A percentile compares a stretch with the other conserved stretches of the same genome.
Evolutionary conservation across 1,140 invertebrate genomes (phyloP).

Genomic region (Andricus grossulariae): DNA sequence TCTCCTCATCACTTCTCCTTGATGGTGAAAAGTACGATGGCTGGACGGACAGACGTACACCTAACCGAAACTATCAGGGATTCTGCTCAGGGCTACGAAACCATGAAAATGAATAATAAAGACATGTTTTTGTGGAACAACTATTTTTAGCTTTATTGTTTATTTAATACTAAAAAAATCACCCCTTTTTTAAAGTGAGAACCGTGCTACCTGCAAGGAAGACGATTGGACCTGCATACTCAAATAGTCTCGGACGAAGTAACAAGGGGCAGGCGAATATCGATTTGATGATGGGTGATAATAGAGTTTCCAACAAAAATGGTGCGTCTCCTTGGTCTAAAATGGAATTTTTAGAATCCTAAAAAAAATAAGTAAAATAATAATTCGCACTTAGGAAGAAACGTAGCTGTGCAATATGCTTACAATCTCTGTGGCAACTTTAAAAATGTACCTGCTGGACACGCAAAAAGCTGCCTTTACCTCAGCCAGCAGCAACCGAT

Average conservation of each 20-base stretch:
- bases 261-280: constrained; percentile 26
- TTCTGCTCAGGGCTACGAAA: too few relatives aligned
- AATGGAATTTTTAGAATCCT: background rate
- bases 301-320: constrained; percentile 32
- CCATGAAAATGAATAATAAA: too few relatives aligned
- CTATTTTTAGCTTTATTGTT: too few relatives aligned
- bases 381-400: constrained; percentile 38
- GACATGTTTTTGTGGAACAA: too few relatives aligned
- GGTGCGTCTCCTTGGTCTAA: constrained; percentile 35
- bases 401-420: constrained; percentile 58
- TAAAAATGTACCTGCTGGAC: constrained; percentile 53
- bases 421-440: constrained; percentile 60
- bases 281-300: constrained; percentile 17
- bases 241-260: constrained; percentile 6
- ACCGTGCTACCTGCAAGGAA: constrained; percentile 46
- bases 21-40: too few relatives aligned
- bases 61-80: too few relatives aligned
- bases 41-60: too few relatives aligned
- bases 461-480: constrained; percentile 69
- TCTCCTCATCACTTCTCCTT: too few relatives aligned
- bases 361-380: background rate
- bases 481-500: constrained; percentile 60
- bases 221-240: constrained; percentile 27
- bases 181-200: constrained; percentile 33
- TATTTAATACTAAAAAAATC: background rate